Conservation (phyloP, 2,797 vertebrate genomes). For the Bovichtus variegatus region DNA sequence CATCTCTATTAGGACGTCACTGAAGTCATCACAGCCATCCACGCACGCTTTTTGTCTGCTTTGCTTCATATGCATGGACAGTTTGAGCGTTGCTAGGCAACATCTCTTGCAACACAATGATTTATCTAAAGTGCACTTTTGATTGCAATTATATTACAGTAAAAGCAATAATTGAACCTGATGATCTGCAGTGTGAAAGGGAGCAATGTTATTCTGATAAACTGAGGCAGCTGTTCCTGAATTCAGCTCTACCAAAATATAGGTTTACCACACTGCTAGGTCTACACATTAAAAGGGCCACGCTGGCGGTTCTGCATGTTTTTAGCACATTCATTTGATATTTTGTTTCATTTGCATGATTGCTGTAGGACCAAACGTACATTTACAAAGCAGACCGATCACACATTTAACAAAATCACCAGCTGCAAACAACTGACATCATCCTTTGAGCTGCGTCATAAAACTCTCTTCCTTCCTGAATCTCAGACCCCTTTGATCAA, state of each 20-base stretch:
- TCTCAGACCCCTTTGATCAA: slow-evolving; percentile 31
- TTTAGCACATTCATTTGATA: background rate
- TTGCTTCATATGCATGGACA: slow-evolving; percentile 29
- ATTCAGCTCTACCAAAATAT: slow-evolving; percentile 17
- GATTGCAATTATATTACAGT: slow-evolving; percentile 49
- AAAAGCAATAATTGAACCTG: slow-evolving; percentile 13
- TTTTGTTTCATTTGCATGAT: background rate
- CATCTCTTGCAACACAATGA: slow-evolving; percentile 49
- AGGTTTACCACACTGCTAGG: background rate
- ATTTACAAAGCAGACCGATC: background rate
- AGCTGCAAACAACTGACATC: background rate
- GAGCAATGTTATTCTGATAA: slow-evolving; percentile 76
- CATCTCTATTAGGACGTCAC: slow-evolving; percentile 25
- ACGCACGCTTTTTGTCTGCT: slow-evolving; percentile 31
- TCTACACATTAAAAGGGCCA: background rate
- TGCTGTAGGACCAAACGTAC: background rate
- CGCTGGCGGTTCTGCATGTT: background rate
- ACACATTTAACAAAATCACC: background rate
- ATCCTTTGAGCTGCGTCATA: background rate
- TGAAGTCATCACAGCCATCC: slow-evolving; percentile 30
- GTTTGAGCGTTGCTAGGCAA: slow-evolving; percentile 71
- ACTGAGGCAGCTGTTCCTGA: slow-evolving; percentile 58
- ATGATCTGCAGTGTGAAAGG: slow-evolving; percentile 38
- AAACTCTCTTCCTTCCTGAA: background rate
- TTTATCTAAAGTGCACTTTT: slow-evolving; percentile 53